phyloP scores from a whole-genome alignment of 2,797 vertebrate species.

The Rhinoraja longicauda region DNA sequence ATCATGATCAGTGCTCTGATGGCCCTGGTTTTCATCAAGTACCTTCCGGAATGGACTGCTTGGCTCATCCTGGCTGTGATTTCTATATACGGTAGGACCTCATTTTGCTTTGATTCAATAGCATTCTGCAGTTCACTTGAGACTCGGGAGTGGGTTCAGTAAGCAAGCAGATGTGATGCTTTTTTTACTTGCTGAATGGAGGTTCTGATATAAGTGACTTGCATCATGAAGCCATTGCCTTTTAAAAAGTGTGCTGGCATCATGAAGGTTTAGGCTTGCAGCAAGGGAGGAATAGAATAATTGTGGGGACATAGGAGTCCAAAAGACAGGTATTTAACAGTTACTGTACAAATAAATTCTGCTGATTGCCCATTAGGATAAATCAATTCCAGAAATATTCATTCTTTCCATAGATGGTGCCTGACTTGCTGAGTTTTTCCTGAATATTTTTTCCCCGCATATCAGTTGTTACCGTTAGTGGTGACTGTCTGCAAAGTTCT shows the following conservation, averaged over 20 bases:
- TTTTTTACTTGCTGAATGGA: background rate
- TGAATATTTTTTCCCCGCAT: no score
- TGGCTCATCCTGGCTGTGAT: slow-evolving; percentile 97
- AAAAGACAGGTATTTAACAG: background rate
- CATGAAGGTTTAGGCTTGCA: no score
- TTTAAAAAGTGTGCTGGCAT: background rate
- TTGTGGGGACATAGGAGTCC: background rate
- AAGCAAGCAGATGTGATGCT: background rate
- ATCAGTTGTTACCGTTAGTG: background rate
- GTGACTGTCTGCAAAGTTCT: background rate
- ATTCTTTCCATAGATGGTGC: no score
- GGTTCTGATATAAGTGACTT: background rate
- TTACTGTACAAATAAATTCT: background rate
- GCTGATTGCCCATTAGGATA: background rate
- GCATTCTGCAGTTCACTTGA: background rate
- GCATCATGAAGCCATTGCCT: background rate
- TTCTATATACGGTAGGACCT: slow-evolving; percentile 85
- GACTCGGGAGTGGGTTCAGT: background rate
- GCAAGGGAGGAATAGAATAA: background rate
- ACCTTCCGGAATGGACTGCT: slow-evolving; percentile 94
- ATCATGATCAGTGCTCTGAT: slow-evolving; percentile 99
- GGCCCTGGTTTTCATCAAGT: slow-evolving; percentile 98
- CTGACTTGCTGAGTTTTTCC: no score
- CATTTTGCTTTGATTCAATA: background rate
- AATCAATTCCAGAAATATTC: background rate